Evolutionary conservation across 2,797 vertebrate genomes (phyloP), one percentile per base, ranked within the genome.

Genomic region (Sebastes iracundus): DNA sequence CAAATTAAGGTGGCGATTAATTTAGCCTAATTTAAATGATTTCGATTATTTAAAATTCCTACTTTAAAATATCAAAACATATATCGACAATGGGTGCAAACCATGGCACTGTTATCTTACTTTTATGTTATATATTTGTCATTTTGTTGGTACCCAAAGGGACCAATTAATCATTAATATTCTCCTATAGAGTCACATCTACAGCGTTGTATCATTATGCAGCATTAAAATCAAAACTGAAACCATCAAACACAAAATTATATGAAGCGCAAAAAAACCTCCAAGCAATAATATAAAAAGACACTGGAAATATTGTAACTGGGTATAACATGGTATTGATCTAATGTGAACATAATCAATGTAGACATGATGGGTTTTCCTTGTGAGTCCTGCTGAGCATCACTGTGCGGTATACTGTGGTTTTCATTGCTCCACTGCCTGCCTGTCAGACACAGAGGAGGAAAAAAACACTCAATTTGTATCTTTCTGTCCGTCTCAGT

Each of bases 401-500:
- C 32, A 5, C 7, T 13, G 30, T 22, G 14, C 2, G 32, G 58
- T 13, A n/a, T 49, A 8, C 46, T 9, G 8, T 14, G 2, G 32
- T 74, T 64, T 65, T 55, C 42, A n/a, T 63, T 75, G 58, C 64
- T 32, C 35, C 22, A 13, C 22, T 25, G 20, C 11, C 13, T 60
- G 28, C 28, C 30, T 56, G 13, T 11, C 7, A 13, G 63, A 59
- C 49, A 46, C 53, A 0, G 16, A 10, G 18, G 28, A 28, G 69
- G 38, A 11, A 1, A 23, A 35, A 65, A 63, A 25, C n/a, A 32
- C 49, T 25, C 10, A 9, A 53, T 80, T n/a, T 63, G 22, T 38
- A 64, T 72, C 67, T 30, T 42, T 72, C 66, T 33, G 55, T 72
- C 58, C 9, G 22, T 52, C 22, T 83, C 80, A 27, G 68, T 56